Base-by-base conservation (phyloP, 2,888 invertebrate species). In the Ichneumoninae sp. region DNA sequence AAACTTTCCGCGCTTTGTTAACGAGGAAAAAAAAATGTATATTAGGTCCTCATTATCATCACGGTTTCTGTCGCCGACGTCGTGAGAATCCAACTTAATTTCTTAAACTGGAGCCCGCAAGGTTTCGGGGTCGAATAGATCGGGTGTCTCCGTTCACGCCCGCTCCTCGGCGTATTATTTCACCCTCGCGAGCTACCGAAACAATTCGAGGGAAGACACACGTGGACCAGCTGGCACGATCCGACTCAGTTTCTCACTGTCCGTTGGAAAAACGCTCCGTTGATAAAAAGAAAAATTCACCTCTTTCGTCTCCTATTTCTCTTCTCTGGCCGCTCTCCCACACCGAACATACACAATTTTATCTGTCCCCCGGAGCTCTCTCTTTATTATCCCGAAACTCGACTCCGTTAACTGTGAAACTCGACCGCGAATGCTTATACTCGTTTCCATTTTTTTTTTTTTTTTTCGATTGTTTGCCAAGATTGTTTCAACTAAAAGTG, bases 1-100 rank as follows among this genome's bases (percentile, higher is more conserved):
- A 85, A 88, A 83, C 81, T 88, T 85, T 83, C 52, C 83, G 77
- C 83, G 57, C 70, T 87, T 83, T 80, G 81, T 85, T 81, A 83
- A 85, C 77, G 81, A 60, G 81, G 65, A 63, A 22, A 74, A 36
- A 81, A 73, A 36, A n/a, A 81, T 44, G 68, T 65, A 47, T 66
- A 73, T 78, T 30, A 60, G 19, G 71, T 60, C 60, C 77, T 19
- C 22, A 60, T 33, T 57, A 13, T 57, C 71, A 57, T 70, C 70
- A 8, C 50, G 50, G 30, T 50, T 33, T 70, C 70, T 54, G 52
- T 16, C 33, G 78, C 19, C 65, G 65, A 16, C 36, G 40, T 52
- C n/a, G 60, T 7, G 16, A 36, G 40, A 60, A 30, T 33, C 3
- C 57, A 26, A 36, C 69, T 69, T 26, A 33, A 63, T 63, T 63